phyloP scores from a whole-genome alignment of 2,888 invertebrate species.

The Agonopterix heracliana region DNA sequence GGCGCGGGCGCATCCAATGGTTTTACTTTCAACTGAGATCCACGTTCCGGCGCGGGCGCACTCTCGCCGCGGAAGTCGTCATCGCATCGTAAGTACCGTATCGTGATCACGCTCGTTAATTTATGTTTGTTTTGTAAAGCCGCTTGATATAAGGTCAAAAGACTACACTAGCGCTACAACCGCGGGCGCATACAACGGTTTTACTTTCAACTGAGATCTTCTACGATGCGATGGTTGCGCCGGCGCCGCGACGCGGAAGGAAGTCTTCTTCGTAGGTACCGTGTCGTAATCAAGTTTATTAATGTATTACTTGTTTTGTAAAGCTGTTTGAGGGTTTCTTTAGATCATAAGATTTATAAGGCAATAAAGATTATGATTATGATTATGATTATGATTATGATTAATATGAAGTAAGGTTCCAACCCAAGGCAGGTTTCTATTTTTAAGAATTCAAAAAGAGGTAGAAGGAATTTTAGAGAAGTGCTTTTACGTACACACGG shows the following conservation, averaged over 20 bases:
- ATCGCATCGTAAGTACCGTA: constrained; percentile 2
- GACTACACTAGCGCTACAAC: not conserved
- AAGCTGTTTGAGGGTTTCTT: too few relatives aligned
- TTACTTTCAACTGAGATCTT: constrained; percentile 45
- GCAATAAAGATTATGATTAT: too few relatives aligned
- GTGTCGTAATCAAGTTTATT: not conserved
- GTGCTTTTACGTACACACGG: too few relatives aligned
- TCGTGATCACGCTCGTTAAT: not conserved
- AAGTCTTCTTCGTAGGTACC: constrained; percentile 5
- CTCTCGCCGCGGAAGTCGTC: constrained; percentile 32
- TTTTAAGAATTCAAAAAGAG: too few relatives aligned
- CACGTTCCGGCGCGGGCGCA: constrained; percentile 11
- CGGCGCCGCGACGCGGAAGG: constrained; percentile 30
- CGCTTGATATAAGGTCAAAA: too few relatives aligned
- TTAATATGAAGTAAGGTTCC: too few relatives aligned
- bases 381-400: too few relatives aligned
- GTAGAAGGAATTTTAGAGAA: too few relatives aligned
- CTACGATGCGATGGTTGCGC: not conserved
- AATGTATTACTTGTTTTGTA: not conserved
- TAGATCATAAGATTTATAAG: too few relatives aligned
- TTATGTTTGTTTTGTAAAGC: not conserved
- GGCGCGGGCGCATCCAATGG: constrained; percentile 25
- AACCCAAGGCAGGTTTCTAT: too few relatives aligned
- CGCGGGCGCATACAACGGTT: constrained; percentile 27
- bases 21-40: constrained; percentile 47